Conservation (phyloP, 2,888 invertebrate genomes). For the Drosophila nr. medialis region DNA sequence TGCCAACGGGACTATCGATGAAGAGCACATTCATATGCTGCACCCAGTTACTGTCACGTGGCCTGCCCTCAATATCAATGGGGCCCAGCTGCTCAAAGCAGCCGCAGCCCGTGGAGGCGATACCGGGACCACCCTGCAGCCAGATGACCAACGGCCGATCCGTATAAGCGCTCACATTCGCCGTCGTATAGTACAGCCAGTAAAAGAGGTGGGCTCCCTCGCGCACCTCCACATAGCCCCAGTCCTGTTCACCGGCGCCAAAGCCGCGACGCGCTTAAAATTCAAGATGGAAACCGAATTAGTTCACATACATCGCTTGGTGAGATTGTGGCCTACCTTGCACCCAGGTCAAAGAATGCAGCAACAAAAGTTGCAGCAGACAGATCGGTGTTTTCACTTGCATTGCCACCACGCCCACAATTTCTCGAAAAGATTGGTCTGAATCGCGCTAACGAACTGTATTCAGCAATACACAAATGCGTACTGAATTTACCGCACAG, state of each 20-base stretch:
- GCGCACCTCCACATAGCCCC: slow-evolving; percentile 90
- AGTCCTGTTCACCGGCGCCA: slow-evolving; percentile 88
- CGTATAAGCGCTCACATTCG: slow-evolving; percentile 86
- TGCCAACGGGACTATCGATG: slow-evolving; percentile 95
- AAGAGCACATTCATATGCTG: slow-evolving; percentile 91
- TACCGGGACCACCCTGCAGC: slow-evolving; percentile 94
- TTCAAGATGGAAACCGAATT: not conserved
- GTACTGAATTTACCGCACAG: slow-evolving; percentile 54
- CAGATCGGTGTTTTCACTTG: slow-evolving; percentile 18
- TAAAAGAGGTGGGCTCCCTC: slow-evolving; percentile 92
- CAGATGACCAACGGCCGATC: slow-evolving; percentile 91
- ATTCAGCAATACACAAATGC: slow-evolving; percentile 50
- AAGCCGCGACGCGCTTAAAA: slow-evolving; percentile 81
- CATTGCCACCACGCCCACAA: slow-evolving; percentile 55
- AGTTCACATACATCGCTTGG: not conserved
- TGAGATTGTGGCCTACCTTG: slow-evolving; percentile 36
- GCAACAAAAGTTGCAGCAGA: slow-evolving; percentile 19
- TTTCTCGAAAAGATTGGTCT: not conserved
- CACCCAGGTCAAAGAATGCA: slow-evolving; percentile 29
- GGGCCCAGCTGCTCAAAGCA: slow-evolving; percentile 94
- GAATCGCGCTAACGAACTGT: slow-evolving; percentile 13
- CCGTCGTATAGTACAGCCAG: slow-evolving; percentile 92
- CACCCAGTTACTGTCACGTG: slow-evolving; percentile 91
- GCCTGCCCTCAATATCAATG: slow-evolving; percentile 87
- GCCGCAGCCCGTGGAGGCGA: slow-evolving; percentile 91